A percentile compares a stretch with the other conserved stretches of the same genome.
These are phyloP conservation scores for Mesoligia furuncula DNA, from an alignment of 2,888 invertebrate genomes.

Conservation along the genomic window DNA sequence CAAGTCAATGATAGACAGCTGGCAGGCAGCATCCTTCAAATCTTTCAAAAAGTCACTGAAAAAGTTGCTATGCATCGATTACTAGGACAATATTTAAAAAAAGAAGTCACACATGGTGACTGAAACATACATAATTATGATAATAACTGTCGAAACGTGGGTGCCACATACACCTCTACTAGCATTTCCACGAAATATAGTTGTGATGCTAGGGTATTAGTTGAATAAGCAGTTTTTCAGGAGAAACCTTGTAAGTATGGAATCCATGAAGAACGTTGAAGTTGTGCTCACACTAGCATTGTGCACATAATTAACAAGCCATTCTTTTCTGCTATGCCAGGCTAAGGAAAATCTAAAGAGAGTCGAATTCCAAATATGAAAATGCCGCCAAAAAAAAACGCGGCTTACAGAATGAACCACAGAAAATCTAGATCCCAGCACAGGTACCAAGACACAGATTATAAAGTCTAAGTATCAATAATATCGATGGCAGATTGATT, in stretches of 20 bases:
- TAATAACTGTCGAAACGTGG: background rate
- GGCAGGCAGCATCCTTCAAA: background rate
- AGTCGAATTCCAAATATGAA: slow-evolving; percentile 8
- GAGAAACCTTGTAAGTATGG: background rate
- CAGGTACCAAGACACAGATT: slow-evolving; percentile 36
- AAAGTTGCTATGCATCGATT: background rate
- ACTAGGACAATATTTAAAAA: background rate
- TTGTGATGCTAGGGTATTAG: background rate
- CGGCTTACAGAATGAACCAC: background rate
- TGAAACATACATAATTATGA: no score
- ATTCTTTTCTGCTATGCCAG: background rate
- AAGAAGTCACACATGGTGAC: background rate
- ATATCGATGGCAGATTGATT: slow-evolving; percentile 67
- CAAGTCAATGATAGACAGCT: no score
- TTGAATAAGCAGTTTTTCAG: background rate
- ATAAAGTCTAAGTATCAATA: slow-evolving; percentile 56
- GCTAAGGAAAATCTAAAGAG: background rate
- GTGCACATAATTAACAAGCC: background rate
- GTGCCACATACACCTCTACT: background rate
- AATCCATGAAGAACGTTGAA: background rate
- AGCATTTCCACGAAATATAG: background rate
- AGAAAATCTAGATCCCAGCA: slow-evolving; percentile 38
- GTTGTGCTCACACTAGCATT: no score
- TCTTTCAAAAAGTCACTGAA: background rate
- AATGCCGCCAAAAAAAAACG: slow-evolving; percentile 1